Conservation (phyloP, 1,140 invertebrate species). For the Parapsyche elsis region DNA sequence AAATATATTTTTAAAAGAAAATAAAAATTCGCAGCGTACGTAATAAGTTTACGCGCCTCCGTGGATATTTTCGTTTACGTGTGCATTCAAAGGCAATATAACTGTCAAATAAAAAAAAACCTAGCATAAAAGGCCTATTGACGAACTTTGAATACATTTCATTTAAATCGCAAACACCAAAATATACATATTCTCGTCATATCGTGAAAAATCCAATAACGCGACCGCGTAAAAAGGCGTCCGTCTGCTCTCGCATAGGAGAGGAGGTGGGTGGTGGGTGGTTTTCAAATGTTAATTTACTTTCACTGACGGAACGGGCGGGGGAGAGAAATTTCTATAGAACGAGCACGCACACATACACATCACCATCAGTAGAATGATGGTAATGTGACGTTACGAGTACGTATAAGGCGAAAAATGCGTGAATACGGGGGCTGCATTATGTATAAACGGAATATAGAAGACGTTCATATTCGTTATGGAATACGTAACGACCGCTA, state of each 20-base stretch:
- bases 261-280: too few relatives aligned
- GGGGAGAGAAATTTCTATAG: background rate
- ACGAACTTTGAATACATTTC: background rate
- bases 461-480: conserved; percentile 52
- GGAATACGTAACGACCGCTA: conserved; percentile 41
- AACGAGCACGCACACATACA: background rate
- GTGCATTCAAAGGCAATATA: background rate
- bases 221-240: background rate
- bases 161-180: background rate
- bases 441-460: conserved; percentile 37
- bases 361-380: background rate
- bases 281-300: conserved; percentile 30
- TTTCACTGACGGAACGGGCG: background rate
- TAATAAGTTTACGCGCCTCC: too few relatives aligned
- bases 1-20: too few relatives aligned
- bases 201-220: conserved; percentile 11
- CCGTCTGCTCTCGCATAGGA: too few relatives aligned
- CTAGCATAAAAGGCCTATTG: background rate
- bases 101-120: conserved; percentile 11
- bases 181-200: background rate
- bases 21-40: too few relatives aligned
- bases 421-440: conserved; percentile 2
- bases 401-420: conserved; percentile 15
- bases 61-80: background rate
- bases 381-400: conserved; percentile 41